These are phyloP conservation scores for Entosphenus tridentatus DNA, from an alignment of 2,113 vertebrate genomes.

Conservation along the genomic window DNA sequence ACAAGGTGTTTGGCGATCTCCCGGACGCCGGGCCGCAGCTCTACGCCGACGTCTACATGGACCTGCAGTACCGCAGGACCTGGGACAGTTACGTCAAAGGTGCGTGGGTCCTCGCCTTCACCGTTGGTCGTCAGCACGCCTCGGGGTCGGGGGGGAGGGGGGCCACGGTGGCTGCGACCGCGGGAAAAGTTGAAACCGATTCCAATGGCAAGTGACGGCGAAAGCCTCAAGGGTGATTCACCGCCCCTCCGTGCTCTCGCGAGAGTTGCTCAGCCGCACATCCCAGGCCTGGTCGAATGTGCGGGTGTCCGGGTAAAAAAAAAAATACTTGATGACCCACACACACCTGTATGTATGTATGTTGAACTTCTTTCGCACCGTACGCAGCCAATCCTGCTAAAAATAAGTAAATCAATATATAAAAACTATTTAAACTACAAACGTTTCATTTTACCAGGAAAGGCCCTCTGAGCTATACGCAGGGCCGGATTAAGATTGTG, in stretches of 20 bases:
- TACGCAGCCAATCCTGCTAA: no score
- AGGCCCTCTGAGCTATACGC: no score
- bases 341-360: no score
- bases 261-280: background rate
- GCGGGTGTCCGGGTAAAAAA: conserved; percentile 9
- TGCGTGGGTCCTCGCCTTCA: conserved; percentile 14
- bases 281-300: conserved; percentile 8
- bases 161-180: conserved; percentile 6
- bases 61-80: conserved; percentile 45
- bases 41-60: conserved; percentile 62
- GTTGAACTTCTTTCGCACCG: no score
- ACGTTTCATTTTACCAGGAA: no score
- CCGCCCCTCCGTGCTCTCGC: background rate
- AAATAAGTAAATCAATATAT: no score
- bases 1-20: conserved; percentile 53
- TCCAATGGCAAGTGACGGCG: background rate
- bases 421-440: no score
- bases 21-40: conserved; percentile 25
- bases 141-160: background rate
- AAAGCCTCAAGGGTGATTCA: conserved; percentile 4
- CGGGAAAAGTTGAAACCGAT: conserved; percentile 6
- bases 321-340: no score
- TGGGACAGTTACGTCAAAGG: conserved; percentile 70
- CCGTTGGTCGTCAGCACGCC: background rate
- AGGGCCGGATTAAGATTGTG: no score